Evolutionary conservation across 2,888 invertebrate genomes (phyloP).

Genomic region (Tenthredo notha): DNA sequence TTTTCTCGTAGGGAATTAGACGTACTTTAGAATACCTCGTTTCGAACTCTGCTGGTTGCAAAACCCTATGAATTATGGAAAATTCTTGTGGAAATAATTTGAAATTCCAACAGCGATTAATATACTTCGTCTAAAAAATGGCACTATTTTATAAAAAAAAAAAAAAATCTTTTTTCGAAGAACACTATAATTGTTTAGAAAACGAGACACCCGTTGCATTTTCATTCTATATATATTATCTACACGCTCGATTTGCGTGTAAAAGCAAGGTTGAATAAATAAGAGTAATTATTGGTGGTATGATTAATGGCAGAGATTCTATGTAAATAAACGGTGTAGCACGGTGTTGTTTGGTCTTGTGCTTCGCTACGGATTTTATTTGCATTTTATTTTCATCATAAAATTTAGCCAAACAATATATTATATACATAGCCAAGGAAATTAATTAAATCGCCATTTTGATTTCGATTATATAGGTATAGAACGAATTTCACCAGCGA

Average conservation of each 20-base stretch:
- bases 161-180: not conserved
- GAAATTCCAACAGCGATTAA: not conserved
- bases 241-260: not conserved
- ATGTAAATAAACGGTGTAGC: constrained; percentile 13
- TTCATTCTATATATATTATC: not conserved
- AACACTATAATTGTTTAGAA: not conserved
- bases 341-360: constrained; percentile 19
- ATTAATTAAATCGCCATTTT: not conserved
- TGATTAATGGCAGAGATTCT: constrained; percentile 21
- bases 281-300: constrained; percentile 35
- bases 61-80: not conserved
- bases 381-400: not conserved
- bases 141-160: not conserved
- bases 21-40: not conserved
- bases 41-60: not conserved
- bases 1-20: not conserved
- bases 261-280: constrained; percentile 24
- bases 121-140: not conserved
- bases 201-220: not conserved
- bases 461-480: not conserved
- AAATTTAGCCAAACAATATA: not conserved
- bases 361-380: not conserved
- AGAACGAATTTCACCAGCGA: not conserved
- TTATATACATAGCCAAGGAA: not conserved
- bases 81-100: no score